Evolutionary conservation across 2,797 vertebrate genomes (phyloP).

Genomic region (Gymnoscopelus braueri): DNA sequence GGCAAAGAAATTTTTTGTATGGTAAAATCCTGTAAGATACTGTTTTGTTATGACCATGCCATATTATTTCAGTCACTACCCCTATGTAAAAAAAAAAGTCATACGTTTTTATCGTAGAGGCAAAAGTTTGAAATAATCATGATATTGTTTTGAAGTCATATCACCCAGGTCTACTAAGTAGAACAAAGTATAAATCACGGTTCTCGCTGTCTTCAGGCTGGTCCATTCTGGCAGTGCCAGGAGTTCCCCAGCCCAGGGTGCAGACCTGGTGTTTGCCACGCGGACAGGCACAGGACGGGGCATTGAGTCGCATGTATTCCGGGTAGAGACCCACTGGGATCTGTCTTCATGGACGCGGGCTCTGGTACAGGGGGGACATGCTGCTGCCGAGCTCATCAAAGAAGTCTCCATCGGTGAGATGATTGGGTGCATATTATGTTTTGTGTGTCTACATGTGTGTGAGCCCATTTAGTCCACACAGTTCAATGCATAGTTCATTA

Average conservation of each 20-base stretch:
- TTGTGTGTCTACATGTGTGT: constrained; percentile 2
- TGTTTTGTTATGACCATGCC: too few species aligned
- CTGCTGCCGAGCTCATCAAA: constrained; percentile 90
- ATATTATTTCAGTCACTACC: too few species aligned
- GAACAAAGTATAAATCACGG: neutral
- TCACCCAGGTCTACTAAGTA: too few species aligned
- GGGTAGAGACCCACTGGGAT: constrained; percentile 95
- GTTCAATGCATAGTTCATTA: neutral
- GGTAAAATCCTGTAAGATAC: too few species aligned
- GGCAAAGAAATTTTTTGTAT: too few species aligned
- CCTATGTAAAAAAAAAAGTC: too few species aligned
- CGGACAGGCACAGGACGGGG: constrained; percentile 92
- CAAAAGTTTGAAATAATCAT: too few species aligned
- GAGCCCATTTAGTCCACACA: neutral
- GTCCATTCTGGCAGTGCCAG: constrained; percentile 91
- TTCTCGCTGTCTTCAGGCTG: constrained; percentile 75
- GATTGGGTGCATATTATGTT: neutral
- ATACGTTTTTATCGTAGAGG: too few species aligned
- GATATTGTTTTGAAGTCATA: too few species aligned
- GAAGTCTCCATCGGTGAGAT: constrained; percentile 93
- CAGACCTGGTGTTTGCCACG: constrained; percentile 92
- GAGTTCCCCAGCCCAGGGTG: constrained; percentile 86
- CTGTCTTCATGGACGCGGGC: constrained; percentile 93
- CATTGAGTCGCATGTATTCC: constrained; percentile 92
- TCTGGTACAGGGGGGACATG: constrained; percentile 92